phyloP scores from a whole-genome alignment of 2,888 invertebrate genomes.

The Notocelia uddmanniana region DNA sequence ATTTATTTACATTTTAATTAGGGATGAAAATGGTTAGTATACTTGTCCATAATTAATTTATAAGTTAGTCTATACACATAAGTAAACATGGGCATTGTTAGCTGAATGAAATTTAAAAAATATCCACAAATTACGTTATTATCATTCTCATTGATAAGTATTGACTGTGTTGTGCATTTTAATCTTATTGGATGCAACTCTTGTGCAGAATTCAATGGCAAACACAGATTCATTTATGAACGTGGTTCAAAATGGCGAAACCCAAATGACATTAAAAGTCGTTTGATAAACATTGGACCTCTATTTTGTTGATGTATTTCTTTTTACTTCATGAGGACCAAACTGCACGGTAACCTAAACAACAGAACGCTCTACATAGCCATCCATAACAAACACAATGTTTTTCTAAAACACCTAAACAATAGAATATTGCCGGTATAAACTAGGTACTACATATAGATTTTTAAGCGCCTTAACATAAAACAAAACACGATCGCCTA shows the following conservation, averaged over 20 bases:
- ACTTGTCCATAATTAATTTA: too few relatives aligned
- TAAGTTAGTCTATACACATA: too few relatives aligned
- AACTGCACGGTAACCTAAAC: background rate
- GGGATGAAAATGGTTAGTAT: too few relatives aligned
- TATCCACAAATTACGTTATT: background rate
- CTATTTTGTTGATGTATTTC: background rate
- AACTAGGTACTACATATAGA: background rate
- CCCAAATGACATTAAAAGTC: background rate
- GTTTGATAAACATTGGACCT: background rate
- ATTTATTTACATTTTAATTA: background rate
- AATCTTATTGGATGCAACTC: background rate
- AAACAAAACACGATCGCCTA: conserved; percentile 18
- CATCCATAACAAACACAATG: background rate
- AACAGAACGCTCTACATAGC: background rate
- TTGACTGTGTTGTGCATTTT: background rate
- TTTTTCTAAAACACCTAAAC: background rate
- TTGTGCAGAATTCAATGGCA: background rate
- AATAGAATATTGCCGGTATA: background rate
- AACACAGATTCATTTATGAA: background rate
- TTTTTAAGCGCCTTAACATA: conserved; percentile 9
- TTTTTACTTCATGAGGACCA: background rate
- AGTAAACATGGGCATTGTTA: too few relatives aligned
- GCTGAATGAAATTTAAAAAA: too few relatives aligned
- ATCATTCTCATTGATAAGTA: too few relatives aligned
- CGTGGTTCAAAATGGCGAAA: background rate